Conservation (phyloP, 1,140 invertebrate species). For the Scaptomyza graminum region DNA sequence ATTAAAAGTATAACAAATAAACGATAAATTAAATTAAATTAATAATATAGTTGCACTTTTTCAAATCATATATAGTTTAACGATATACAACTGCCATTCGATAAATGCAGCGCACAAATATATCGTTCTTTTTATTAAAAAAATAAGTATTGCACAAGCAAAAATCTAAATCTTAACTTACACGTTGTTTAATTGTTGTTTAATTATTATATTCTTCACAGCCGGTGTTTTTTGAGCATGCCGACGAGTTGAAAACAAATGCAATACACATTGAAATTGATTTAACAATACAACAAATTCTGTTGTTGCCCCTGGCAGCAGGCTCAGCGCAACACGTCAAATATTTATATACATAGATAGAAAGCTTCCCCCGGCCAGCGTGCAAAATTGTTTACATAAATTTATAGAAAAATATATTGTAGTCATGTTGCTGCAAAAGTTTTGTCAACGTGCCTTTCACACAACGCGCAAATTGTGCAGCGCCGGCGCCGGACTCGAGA, state of each 20-base stretch:
- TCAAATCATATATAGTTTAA: too few relatives aligned
- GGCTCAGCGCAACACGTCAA: conserved; percentile 41
- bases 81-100: too few relatives aligned
- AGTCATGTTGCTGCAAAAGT: conserved; percentile 59
- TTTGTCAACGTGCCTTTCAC: conserved; percentile 75
- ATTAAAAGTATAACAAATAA: conserved; percentile 1
- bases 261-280: conserved; percentile 60
- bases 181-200: conserved; percentile 27
- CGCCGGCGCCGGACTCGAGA: conserved; percentile 82
- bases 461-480: conserved; percentile 80
- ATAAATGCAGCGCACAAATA: too few relatives aligned
- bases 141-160: too few relatives aligned
- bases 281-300: conserved; percentile 50
- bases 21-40: too few relatives aligned
- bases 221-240: conserved; percentile 38
- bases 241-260: conserved; percentile 55
- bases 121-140: too few relatives aligned
- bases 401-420: background rate
- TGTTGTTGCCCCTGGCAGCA: conserved; percentile 56
- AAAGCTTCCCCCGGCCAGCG: background rate
- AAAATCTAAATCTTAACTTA: conserved; percentile 22
- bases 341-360: background rate
- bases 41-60: too few relatives aligned
- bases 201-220: too few relatives aligned
- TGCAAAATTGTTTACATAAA: background rate